Conservation (phyloP, 2,797 vertebrate species). For the Diglossa cyanea region DNA sequence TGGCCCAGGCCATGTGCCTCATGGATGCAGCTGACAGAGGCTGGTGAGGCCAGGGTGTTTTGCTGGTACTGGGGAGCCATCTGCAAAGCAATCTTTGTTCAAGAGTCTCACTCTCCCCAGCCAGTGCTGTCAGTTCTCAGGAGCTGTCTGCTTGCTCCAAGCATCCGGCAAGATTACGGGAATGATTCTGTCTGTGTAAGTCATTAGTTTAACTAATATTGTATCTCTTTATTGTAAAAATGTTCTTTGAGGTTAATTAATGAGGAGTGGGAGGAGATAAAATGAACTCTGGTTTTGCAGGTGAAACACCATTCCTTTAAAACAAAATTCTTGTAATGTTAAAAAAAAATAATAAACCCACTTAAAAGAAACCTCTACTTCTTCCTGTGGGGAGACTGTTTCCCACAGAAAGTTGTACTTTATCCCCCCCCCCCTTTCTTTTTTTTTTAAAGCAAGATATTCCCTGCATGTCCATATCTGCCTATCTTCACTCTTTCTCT, state of each 20-base stretch:
- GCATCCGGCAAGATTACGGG: neutral
- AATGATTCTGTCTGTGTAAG: conserved; percentile 4
- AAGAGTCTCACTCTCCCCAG: accelerated
- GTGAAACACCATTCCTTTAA: conserved; percentile 62
- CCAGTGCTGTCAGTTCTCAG: neutral
- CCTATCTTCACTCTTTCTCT: neutral
- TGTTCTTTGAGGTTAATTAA: conserved; percentile 53
- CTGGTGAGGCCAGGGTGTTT: neutral
- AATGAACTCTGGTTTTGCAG: conserved; percentile 63
- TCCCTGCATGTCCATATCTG: neutral
- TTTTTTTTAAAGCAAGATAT: neutral
- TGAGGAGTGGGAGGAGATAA: conserved; percentile 58
- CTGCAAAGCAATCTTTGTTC: neutral
- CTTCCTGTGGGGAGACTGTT: conserved; percentile 41
- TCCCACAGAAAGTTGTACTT: conserved; percentile 6
- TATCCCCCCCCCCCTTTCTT: accelerated
- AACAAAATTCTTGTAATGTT: conserved; percentile 24
- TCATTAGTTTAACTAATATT: conserved; percentile 61
- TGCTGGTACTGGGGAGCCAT: neutral
- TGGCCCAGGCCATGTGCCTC: neutral
- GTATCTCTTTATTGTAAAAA: conserved; percentile 58
- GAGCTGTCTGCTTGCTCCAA: neutral
- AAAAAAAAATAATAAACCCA: conserved; percentile 32
- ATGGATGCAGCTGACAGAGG: accelerated
- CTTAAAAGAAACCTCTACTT: conserved; percentile 53